These are phyloP conservation scores for Nothoprocta perdicaria DNA, from an alignment of 2,113 vertebrate species.

Conservation along the genomic window DNA sequence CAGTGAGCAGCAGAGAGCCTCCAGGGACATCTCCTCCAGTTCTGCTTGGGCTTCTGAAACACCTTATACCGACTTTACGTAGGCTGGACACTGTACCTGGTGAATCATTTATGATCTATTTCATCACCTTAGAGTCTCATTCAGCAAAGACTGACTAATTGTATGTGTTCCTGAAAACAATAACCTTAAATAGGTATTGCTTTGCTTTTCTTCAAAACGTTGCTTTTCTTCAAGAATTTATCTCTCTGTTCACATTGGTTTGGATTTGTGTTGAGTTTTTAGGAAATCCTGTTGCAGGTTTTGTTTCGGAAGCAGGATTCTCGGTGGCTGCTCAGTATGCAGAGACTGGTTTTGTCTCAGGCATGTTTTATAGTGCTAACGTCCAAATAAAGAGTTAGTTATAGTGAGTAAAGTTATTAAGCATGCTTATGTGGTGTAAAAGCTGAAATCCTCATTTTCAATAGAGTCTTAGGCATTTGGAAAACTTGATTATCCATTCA, in stretches of 20 bases:
- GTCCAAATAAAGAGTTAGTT: constrained; percentile 63
- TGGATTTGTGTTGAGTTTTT: constrained; percentile 7
- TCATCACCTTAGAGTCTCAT: constrained; percentile 15
- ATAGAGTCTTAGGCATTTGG: constrained; percentile 15
- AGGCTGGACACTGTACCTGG: not conserved
- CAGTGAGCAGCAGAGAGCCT: rapidly evolving
- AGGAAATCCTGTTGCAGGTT: constrained; percentile 1
- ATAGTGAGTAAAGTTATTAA: constrained; percentile 48
- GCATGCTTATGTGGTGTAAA: constrained; percentile 22
- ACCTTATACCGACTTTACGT: not conserved
- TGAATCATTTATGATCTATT: not conserved
- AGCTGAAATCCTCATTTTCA: constrained; percentile 20
- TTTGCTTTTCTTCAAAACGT: not conserved
- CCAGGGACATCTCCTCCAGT: not conserved
- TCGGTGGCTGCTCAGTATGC: constrained; percentile 6
- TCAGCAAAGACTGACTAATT: not conserved
- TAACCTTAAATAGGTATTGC: not conserved
- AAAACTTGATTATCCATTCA: constrained; percentile 36
- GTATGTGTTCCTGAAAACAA: rapidly evolving
- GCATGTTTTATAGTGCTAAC: constrained; percentile 12
- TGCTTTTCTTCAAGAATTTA: not conserved
- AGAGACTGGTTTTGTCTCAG: not conserved
- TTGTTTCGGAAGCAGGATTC: not conserved
- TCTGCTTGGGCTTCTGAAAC: not conserved
- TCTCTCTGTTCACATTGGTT: not conserved